A percentile compares a stretch with the other conserved stretches of the same genome.
Evolutionary conservation across 2,113 vertebrate genomes (phyloP).

Genomic region (Limnothrissa miodon): DNA sequence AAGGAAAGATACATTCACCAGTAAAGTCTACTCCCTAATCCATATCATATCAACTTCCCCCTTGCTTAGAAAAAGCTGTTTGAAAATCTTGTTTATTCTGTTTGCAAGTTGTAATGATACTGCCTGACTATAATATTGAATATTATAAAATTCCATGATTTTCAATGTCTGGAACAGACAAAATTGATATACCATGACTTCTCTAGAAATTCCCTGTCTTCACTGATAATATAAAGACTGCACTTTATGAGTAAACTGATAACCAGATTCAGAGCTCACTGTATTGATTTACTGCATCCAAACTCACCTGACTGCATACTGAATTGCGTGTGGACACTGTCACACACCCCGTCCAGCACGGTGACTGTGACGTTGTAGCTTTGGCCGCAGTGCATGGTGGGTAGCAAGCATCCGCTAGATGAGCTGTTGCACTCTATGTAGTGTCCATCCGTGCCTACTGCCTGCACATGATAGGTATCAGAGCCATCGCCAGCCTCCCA

Average conservation of each 20-base stretch:
- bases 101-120: no score
- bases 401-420: slow-evolving; percentile 31
- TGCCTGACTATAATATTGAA: no score
- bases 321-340: slow-evolving; percentile 25
- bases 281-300: background rate
- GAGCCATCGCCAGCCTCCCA: slow-evolving; percentile 38
- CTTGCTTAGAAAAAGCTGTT: background rate
- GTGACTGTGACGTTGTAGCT: slow-evolving; percentile 43
- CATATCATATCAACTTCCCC: background rate
- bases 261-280: background rate
- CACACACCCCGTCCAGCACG: slow-evolving; percentile 36
- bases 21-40: background rate
- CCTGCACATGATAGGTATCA: slow-evolving; percentile 22
- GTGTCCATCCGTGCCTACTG: slow-evolving; percentile 40
- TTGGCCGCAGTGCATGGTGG: slow-evolving; percentile 42
- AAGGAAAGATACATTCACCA: background rate
- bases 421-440: slow-evolving; percentile 35
- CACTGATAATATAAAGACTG: no score
- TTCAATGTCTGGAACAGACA: no score
- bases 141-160: no score
- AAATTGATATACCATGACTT: no score
- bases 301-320: slow-evolving; percentile 40
- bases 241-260: background rate
- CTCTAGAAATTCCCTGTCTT: no score
- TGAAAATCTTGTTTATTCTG: background rate